Base-by-base conservation (phyloP, 2,113 vertebrate species). In the Carollia perspicillata region DNA sequence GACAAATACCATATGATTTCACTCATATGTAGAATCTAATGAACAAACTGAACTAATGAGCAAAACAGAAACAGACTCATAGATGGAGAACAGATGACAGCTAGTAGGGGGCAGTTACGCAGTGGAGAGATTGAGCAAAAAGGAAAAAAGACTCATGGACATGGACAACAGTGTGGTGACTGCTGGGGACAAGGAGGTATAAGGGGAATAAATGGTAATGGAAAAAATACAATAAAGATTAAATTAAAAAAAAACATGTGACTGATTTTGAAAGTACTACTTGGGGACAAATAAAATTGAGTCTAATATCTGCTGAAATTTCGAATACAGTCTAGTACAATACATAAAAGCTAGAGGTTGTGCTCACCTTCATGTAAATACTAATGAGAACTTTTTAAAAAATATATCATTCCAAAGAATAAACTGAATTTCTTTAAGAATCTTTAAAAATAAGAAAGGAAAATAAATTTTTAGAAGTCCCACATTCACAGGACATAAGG, bases 401-500 rank as follows among this genome's bases (percentile, higher is more conserved):
- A 74, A 95, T 42, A 40, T 0, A 91, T 51, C 26, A 33, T 28
- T 77, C 47, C 40, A 47, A 77, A 84, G 28, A 78, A 55, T 60
- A 94, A 88, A 81, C 16, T 74, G 37, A 84, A 88, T 92, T 87
- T 88, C 42, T 84, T 0, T 22, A 79, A 94, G 75, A 89, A 87
- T 89, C 49, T 95, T 83, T 69, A 91, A 69, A 87, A 79, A 37
- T 44, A 10, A 80, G 65, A 55, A 94, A 87, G n/a, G 20, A 85
- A 89, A 95, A 93, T 8, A 83, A 69, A 95, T 55, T n/a, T 22
- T 80, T 90, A 28, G 47, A 90, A 89, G 81, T 92, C 42, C 90
- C 95, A 72, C 1, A 51, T 60, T 84, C 81, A 95, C 0, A 91
- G 85, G 88, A 94, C 95, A 96, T 89, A 95, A 83, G 89, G 89